These are phyloP conservation scores for Entelurus aequoreus DNA, from an alignment of 2,113 vertebrate species.

Conservation along the genomic window DNA sequence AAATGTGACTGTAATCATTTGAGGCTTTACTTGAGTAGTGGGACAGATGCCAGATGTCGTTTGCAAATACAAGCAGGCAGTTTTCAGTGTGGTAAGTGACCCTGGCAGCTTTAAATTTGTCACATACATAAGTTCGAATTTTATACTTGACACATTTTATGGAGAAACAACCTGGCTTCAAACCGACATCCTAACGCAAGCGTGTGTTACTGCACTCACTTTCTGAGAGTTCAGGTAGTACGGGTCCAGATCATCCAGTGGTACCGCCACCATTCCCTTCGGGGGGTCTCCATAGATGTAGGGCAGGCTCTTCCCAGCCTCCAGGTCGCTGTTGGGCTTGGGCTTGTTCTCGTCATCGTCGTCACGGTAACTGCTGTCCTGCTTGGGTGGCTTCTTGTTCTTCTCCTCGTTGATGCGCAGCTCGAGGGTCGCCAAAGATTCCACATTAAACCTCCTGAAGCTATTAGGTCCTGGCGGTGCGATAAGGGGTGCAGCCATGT, in stretches of 20 bases:
- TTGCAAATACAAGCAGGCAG: background rate
- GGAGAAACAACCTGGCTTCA: no score
- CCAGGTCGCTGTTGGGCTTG: constrained; percentile 93
- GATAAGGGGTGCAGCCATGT: constrained; percentile 96
- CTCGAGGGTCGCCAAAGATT: constrained; percentile 93
- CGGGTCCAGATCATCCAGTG: constrained; percentile 97
- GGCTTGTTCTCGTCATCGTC: constrained; percentile 93
- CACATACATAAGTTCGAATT: no score
- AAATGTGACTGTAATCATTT: background rate
- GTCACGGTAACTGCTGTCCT: constrained; percentile 93
- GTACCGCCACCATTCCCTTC: constrained; percentile 82
- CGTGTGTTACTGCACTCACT: constrained; percentile 77
- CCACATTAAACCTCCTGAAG: constrained; percentile 89
- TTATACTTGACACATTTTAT: no score
- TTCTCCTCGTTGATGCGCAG: constrained; percentile 89
- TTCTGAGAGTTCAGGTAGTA: constrained; percentile 91
- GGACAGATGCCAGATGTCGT: constrained; percentile 24
- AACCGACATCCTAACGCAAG: no score
- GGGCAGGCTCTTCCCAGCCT: constrained; percentile 93
- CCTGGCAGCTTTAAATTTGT: no score
- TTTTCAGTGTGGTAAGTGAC: no score
- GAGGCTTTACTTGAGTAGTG: constrained; percentile 14
- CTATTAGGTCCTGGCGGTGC: constrained; percentile 98
- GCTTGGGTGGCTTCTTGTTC: constrained; percentile 90
- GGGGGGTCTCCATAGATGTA: constrained; percentile 98